These are phyloP conservation scores for Siderastrea siderea DNA, from an alignment of 92 coral and sea anemone species.

Conservation along the genomic window DNA sequence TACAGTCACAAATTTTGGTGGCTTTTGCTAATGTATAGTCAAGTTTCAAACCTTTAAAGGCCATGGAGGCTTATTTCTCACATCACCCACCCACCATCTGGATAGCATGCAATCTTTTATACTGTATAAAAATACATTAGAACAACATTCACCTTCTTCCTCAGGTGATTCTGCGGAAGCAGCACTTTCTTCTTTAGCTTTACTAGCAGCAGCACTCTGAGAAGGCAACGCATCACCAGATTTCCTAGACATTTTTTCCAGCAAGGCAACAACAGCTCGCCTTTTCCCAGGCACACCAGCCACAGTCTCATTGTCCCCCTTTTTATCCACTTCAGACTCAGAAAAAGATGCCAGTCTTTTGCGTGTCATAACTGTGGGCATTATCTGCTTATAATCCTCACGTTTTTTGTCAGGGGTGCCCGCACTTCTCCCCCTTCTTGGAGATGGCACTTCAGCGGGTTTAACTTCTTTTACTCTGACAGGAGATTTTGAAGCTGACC, in stretches of 20 bases:
- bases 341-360: constrained; percentile 61
- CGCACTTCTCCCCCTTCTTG: constrained; percentile 42
- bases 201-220: background rate
- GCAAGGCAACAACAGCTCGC: constrained; percentile 35
- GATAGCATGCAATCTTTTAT: no score
- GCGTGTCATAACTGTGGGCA: constrained; percentile 51
- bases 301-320: background rate
- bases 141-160: constrained; percentile 18
- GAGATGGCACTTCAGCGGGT: constrained; percentile 30
- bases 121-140: no score
- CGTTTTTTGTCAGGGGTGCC: constrained; percentile 36
- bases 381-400: constrained; percentile 43
- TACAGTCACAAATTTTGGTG: no score
- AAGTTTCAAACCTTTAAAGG: no score
- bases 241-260: constrained; percentile 51
- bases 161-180: background rate
- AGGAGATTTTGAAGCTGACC: constrained; percentile 45
- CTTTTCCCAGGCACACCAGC: constrained; percentile 4
- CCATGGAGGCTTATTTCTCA: no score
- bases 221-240: background rate
- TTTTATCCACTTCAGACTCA: constrained; percentile 48
- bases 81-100: no score
- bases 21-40: no score
- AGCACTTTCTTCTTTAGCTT: constrained; percentile 1
- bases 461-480: constrained; percentile 25